Base-by-base conservation (phyloP, 2,888 invertebrate genomes). In the Microplitis deprimator region DNA sequence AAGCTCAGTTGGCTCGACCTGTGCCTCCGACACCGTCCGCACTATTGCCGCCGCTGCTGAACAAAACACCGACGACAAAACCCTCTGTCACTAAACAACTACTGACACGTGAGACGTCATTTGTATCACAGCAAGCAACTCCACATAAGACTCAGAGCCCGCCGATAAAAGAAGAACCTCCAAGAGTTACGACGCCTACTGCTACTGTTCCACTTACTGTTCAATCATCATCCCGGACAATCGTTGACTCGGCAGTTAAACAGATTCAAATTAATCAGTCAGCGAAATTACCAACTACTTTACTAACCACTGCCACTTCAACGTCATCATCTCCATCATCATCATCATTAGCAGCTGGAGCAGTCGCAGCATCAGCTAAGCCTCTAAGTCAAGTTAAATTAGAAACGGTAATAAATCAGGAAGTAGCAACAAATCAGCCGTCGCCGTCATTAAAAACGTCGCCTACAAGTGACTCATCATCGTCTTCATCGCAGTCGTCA, bases 1-100 rank as follows among this genome's bases (percentile, higher is more conserved):
- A 96, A 87, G 95, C 94, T 0, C 95, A 95, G 85, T 85, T 95
- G 78, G 95, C 95, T 0, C 92, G 95, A 71, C 95, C 95, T 0
- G 93, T 94, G 90, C 92, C 93, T 39, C 91, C 93, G 2, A 92
- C 92, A 0, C 91, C 92, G 16, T 90, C 92, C 1, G 90, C 91
- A 0, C 87, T 92, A 17, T 85, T 92, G 76, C 92, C 92, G 8
- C 91, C 92, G 3, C 85, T 91, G 39, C 86, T 91, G 77, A 91
- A 91, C 76, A 91, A 91, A 73, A 86, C 88, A 2, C 60, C 81
- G 6, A 61, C 70, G 5, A 74, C 79, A 17, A 79, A 84, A 13
- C 62, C 79, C 17, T 73, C 83, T 5, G 62, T 77, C 0, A 80
- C 80, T 29, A 89, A 89, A 41, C 89, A 89, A 80, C 81, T 87